Percentiles rank a stretch among this genome's conserved stretches.
phyloP scores from a whole-genome alignment of 2,797 vertebrate species.

The Anniella stebbinsi region DNA sequence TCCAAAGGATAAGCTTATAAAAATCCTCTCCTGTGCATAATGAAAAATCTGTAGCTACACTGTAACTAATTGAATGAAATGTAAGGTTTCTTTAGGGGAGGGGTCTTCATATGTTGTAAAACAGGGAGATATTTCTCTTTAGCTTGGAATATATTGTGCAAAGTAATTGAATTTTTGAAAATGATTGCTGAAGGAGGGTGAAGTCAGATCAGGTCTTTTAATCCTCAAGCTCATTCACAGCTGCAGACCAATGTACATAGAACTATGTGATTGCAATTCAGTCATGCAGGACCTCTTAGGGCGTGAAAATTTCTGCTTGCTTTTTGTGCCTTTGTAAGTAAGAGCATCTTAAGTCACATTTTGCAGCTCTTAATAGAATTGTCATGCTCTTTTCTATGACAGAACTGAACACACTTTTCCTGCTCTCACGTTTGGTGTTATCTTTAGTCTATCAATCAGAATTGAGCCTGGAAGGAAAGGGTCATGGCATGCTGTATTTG shows the following conservation, averaged over 20 bases:
- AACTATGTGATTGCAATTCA: constrained; percentile 49
- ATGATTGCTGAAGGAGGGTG: constrained; percentile 44
- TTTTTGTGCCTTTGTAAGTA: constrained; percentile 43
- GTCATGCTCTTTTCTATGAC: constrained; percentile 38
- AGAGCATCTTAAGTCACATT: constrained; percentile 44
- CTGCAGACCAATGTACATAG: constrained; percentile 43
- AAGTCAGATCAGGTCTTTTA: constrained; percentile 49
- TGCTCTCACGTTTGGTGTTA: constrained; percentile 14
- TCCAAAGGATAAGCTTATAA: constrained; percentile 21
- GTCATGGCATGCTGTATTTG: neutral
- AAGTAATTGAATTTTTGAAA: constrained; percentile 53
- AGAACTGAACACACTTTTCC: constrained; percentile 8
- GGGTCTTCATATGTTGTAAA: constrained; percentile 37
- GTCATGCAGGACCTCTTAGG: constrained; percentile 48
- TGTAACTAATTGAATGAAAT: constrained; percentile 44
- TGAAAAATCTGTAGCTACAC: constrained; percentile 26
- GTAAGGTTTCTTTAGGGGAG: neutral
- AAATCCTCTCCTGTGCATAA: constrained; percentile 25
- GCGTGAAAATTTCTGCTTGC: constrained; percentile 38
- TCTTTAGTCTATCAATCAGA: constrained; percentile 41
- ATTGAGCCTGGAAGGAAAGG: constrained; percentile 12
- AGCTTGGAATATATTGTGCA: constrained; percentile 43
- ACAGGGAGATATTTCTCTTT: constrained; percentile 46
- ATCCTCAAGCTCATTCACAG: constrained; percentile 52
- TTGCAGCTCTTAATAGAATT: constrained; percentile 50